Evolutionary conservation across 2,888 invertebrate genomes (phyloP).

Genomic region (Phengaris arion): DNA sequence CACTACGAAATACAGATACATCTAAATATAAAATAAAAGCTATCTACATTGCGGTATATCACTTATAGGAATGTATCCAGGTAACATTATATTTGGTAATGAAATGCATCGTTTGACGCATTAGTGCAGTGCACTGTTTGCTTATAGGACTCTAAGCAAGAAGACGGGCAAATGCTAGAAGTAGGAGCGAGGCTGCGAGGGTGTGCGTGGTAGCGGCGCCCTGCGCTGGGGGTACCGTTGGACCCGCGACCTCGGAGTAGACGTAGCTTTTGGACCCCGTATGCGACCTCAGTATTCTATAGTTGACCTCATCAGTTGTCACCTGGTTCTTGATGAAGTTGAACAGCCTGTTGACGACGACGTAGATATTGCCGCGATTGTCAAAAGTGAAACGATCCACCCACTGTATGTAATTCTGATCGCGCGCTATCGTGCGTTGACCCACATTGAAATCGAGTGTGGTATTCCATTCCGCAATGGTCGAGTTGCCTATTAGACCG

Average conservation of each 20-base stretch:
- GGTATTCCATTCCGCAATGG: slow-evolving; percentile 85
- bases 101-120: slow-evolving; percentile 50
- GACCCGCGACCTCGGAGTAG: slow-evolving; percentile 65
- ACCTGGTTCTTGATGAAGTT: slow-evolving; percentile 82
- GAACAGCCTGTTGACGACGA: slow-evolving; percentile 83
- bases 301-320: slow-evolving; percentile 81
- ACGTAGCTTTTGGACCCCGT: slow-evolving; percentile 83
- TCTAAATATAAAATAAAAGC: slow-evolving; percentile 50
- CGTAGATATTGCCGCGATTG: slow-evolving; percentile 82
- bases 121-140: slow-evolving; percentile 38
- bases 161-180: slow-evolving; percentile 60
- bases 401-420: slow-evolving; percentile 85
- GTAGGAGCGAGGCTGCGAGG: slow-evolving; percentile 53
- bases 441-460: slow-evolving; percentile 77
- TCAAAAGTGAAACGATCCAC: slow-evolving; percentile 85
- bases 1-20: slow-evolving; percentile 49
- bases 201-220: slow-evolving; percentile 56
- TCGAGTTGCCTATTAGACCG: slow-evolving; percentile 83
- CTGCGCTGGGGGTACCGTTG: slow-evolving; percentile 38
- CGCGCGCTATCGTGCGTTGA: slow-evolving; percentile 83
- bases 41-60: slow-evolving; percentile 70
- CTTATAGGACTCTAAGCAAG: slow-evolving; percentile 56
- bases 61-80: slow-evolving; percentile 68
- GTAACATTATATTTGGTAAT: slow-evolving; percentile 77
- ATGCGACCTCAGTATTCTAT: slow-evolving; percentile 81